Evolutionary conservation across 2,797 vertebrate species (phyloP), one percentile per base, ranked within the genome.

Genomic region (Botia kubotai): DNA sequence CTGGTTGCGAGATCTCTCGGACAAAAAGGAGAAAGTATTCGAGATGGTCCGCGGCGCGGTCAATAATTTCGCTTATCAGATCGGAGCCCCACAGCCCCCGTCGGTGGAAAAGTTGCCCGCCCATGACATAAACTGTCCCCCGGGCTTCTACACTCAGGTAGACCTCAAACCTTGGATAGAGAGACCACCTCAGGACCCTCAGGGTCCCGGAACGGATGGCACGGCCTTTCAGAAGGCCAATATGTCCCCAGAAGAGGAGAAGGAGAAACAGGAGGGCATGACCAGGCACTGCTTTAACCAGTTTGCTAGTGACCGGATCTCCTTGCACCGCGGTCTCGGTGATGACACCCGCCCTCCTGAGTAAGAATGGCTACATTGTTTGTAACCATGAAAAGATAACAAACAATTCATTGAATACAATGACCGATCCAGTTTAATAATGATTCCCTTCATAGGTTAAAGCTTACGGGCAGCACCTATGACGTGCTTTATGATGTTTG

Each of bases 211-310:
- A 0, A 95, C 95, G 0, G 93, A 95, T 0, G 97, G 95, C 2
- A 94, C 87, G 75, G 87, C 89, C 0, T 99, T 96, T 90, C 86
- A 93, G 67, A 93, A 95, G 78, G 93, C 91, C 0, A 29, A 65
- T 0, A 92, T 98, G 94, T 92, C 89, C 0, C 87, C 92, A 0
- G 92, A 92, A 67, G 96, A 99, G 87, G 91, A 88, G 23, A 94
- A 94, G 86, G 96, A 98, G 86, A 98, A 97, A 86, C 94, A 95
- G 12, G 88, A 89, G 0, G 97, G 97, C 14, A 96, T 96, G 75
- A 95, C 93, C n/a, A 95, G 96, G 6, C 95, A 99, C 86, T 99
- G 98, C 82, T 99, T 99, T 90, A 99, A 99, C 77, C 96, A 97
- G 90, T 99, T 96, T 71, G 96, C 96, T 91, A 98, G 96, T 12